Conservation (phyloP, 2,888 invertebrate genomes). For the Plutella xylostella region DNA sequence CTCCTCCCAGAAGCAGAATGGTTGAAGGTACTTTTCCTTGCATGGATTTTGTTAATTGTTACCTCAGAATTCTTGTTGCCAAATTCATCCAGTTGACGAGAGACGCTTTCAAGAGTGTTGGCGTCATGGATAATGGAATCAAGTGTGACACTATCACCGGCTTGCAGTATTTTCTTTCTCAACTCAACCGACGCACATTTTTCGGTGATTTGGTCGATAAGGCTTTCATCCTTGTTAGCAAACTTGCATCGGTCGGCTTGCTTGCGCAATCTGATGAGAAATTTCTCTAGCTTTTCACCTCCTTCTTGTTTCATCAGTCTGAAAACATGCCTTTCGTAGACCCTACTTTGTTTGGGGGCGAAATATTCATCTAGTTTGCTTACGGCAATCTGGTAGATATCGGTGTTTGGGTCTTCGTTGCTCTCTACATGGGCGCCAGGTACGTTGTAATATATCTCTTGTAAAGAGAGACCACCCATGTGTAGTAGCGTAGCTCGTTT, state of each 20-base stretch:
- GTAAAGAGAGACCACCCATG: conserved; percentile 20
- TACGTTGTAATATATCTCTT: conserved; percentile 24
- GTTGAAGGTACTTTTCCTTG: too few species aligned
- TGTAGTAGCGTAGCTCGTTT: conserved; percentile 21
- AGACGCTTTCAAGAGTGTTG: conserved; percentile 11
- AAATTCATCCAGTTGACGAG: conserved; percentile 2
- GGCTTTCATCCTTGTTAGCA: conserved; percentile 20
- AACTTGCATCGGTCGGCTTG: conserved; percentile 27
- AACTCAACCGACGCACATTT: conserved; percentile 16
- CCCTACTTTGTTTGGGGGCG: conserved; percentile 26
- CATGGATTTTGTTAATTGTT: too few species aligned
- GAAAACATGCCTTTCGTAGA: conserved; percentile 17
- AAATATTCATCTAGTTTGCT: conserved; percentile 22
- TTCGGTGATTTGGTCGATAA: conserved; percentile 24
- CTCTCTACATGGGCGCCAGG: conserved; percentile 17
- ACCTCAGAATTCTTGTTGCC: too few species aligned
- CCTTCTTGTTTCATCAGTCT: conserved; percentile 22
- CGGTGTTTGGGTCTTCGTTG: conserved; percentile 3
- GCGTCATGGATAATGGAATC: conserved; percentile 7
- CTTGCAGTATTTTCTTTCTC: conserved; percentile 11
- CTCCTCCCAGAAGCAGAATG: too few species aligned
- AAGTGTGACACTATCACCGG: conserved; percentile 8
- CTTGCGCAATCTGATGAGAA: conserved; percentile 22
- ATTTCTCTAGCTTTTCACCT: conserved; percentile 25
- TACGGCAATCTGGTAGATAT: conserved; percentile 13